Base-by-base conservation (phyloP, 1,140 invertebrate species). In the Lineus longissimus region DNA sequence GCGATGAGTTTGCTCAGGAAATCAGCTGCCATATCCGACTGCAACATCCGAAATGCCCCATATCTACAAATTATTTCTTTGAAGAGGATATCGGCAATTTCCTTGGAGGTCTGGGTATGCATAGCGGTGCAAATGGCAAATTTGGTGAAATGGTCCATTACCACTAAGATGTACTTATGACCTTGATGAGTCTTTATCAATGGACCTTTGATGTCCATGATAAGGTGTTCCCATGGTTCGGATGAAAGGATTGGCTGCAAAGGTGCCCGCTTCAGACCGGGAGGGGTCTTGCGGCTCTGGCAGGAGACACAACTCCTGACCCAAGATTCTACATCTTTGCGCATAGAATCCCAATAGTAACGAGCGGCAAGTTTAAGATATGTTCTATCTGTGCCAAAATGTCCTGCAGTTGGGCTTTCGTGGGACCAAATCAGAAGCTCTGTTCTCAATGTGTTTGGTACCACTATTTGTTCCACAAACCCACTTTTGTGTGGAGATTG, bases 101-200 rank as follows among this genome's bases (percentile, higher is more conserved):
- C 25, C 25, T n/a, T 27, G n/a, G 47, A 19, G 9, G n/a, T 27
- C 25, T 51, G 47, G 25, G n/a, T 51, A 6, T 9, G 6, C n/a
- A 51, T 61, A 23, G 66, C 66, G 0, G 60, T 51, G 31, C 64
- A 67, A 15, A 62, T 63, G 17, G 66, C 66, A 43, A 63, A 70
- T 43, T 62, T 1, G 13, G 66, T 68, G 33, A 61, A 72, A 55
- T 72, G 66, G 41, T 72, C 66, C n/a, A 19, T 23, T 4, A 69
- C 19, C 1, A 69, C 61, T 31, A 69, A 36, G n/a, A 66, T 66
- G 27, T 70, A 64, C 54, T 68, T 55, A 30, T 62, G 40, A 1
- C 63, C 63, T 1, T 19, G 25, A 9, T 27, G n/a, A 27, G 47
- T 23, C 6, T 4, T 27, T 23, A 27, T 9, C 25, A 51, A n/a